Conservation (phyloP, 2,888 invertebrate genomes). For the Metopia argyrocephala region DNA sequence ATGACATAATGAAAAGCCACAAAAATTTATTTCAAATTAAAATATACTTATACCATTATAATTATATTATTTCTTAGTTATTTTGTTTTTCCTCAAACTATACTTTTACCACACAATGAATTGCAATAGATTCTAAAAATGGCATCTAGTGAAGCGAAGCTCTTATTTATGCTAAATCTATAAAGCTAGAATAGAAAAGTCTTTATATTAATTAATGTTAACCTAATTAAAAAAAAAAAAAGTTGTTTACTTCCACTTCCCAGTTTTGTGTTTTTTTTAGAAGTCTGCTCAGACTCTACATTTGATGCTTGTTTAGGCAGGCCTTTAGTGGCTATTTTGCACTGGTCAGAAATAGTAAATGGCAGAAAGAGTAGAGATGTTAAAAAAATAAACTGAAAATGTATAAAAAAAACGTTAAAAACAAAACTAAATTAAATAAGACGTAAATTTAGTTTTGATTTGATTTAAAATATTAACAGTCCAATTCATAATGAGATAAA, state of each 20-base stretch:
- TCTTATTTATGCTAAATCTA: neutral
- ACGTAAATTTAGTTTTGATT: no score
- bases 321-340: no score
- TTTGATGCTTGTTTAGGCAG: no score
- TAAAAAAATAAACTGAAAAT: no score
- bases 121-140: no score
- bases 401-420: no score
- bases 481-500: no score
- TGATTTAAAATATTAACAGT: no score
- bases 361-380: no score
- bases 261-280: neutral
- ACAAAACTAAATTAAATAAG: no score
- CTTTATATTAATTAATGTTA: conserved; percentile 59
- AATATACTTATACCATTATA: neutral
- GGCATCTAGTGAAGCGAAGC: neutral
- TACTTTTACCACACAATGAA: neutral
- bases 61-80: neutral
- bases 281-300: no score
- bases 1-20: conserved; percentile 37
- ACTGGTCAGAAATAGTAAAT: no score
- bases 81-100: neutral
- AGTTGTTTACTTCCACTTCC: conserved; percentile 36
- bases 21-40: conserved; percentile 47
- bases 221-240: conserved; percentile 51
- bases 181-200: conserved; percentile 10